Evolutionary conservation across 2,113 vertebrate species (phyloP).

Genomic region (Sinocyclocheilus rhinocerous): DNA sequence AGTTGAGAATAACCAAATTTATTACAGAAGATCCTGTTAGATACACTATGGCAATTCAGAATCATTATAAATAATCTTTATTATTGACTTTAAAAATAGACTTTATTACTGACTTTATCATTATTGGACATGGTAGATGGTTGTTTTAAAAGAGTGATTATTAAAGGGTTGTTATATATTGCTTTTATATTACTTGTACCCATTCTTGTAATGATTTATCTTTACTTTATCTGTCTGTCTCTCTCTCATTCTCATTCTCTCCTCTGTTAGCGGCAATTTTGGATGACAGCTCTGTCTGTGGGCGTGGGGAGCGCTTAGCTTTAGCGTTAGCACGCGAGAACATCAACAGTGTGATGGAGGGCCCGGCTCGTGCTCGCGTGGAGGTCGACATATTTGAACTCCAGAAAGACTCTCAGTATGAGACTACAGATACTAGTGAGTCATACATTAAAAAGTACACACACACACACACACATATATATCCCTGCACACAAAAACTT

Average conservation of each 20-base stretch:
- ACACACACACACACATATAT: not conserved
- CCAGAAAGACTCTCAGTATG: slow-evolving; percentile 88
- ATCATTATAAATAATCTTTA: not conserved
- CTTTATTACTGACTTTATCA: not conserved
- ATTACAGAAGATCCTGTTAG: not conserved
- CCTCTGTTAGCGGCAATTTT: slow-evolving; percentile 73
- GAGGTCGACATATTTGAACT: slow-evolving; percentile 91
- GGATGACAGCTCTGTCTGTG: slow-evolving; percentile 85
- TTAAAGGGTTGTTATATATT: not conserved
- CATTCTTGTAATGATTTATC: slow-evolving; percentile 15
- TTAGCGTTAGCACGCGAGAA: slow-evolving; percentile 87
- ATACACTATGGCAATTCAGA: not conserved
- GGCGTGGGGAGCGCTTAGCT: slow-evolving; percentile 85
- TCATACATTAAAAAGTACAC: slow-evolving; percentile 38
- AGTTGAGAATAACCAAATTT: not conserved
- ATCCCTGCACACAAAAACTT: slow-evolving; percentile 51
- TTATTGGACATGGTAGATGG: not conserved
- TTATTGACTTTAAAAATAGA: not conserved
- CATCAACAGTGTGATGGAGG: slow-evolving; percentile 85
- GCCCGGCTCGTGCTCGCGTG: slow-evolving; percentile 81
- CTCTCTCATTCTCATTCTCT: slow-evolving; percentile 11
- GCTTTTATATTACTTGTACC: slow-evolving; percentile 35
- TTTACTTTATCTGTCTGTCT: slow-evolving; percentile 47
- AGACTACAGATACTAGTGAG: slow-evolving; percentile 91
- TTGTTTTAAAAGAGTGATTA: not conserved